Evolutionary conservation across 1,140 invertebrate species (phyloP), one percentile per base, ranked within the genome.

Genomic region (Aphelinus atriplicis): DNA sequence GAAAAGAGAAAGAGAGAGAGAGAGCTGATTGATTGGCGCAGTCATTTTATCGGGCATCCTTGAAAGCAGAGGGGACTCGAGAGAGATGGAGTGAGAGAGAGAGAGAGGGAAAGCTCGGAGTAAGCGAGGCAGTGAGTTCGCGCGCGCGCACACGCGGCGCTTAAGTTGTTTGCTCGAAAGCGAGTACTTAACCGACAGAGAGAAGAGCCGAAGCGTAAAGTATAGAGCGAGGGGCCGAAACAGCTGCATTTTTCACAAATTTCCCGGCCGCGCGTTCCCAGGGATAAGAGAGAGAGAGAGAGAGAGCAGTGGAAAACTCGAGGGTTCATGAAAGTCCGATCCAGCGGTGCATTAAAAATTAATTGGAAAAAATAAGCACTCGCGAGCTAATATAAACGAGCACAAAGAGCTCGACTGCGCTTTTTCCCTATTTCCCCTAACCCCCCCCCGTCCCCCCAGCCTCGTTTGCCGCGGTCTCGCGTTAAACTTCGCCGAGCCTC

Each of bases 211-310:
- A 26, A 26, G 26, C 26, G 26, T 26, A 26, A 26, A 26, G 26
- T 26, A 26, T 26, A 26, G 26, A 26, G 26, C 26, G 26, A 26
- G 26, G 26, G 26, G 26, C 26, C 26, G 26, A 26, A 26, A 26
- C 26, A 26, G 26, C 26, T 26, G 26, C 26, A 80, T 82, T 80
- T 80, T 80, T 81, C 77, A 80, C 62, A 71, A 82, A 69, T 80
- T 80, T 74, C 77, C 76, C 71, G 62, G 61, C 65, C 72, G 70
- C 75, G 2, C 50, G 51, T 9, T 4, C 51, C 51, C 51, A 4
- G 4, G 51, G 4, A 53, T 9, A n/a, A 70, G 42, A 55, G 51
- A 26, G 26, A 10, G 45, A 51, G 68, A 61, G 57, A 9, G 9
- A 9, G 51, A 9, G 9, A 53, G 51, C 51, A 53, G 9, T 6